phyloP scores from a whole-genome alignment of 64 coral and sea anemone species.

The Cladopsammia gracilis region DNA sequence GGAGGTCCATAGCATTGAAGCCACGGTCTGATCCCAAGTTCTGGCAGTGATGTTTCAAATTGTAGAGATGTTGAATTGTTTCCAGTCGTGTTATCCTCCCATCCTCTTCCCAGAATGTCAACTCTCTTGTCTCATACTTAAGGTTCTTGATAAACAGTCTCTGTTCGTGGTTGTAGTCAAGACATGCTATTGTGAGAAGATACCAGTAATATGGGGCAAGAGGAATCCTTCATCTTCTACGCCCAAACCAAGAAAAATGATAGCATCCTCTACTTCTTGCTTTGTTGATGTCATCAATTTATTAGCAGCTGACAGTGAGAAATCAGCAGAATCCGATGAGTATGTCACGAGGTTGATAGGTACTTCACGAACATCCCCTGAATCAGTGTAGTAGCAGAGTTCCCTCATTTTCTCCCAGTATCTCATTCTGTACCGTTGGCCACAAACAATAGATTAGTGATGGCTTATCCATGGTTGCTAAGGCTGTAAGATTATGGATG shows the following conservation, averaged over 20 bases:
- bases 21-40: constrained; percentile 37
- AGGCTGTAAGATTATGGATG: constrained; percentile 70
- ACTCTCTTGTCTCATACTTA: constrained; percentile 35
- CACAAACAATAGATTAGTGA: no score
- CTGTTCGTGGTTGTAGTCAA: constrained; percentile 39
- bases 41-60: constrained; percentile 48
- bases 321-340: constrained; percentile 49
- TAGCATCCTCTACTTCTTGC: background rate
- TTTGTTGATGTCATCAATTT: background rate
- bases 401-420: constrained; percentile 36
- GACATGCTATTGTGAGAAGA: constrained; percentile 15
- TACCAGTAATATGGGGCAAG: constrained; percentile 39
- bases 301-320: constrained; percentile 21
- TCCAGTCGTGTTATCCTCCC: background rate
- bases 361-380: constrained; percentile 5
- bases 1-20: constrained; percentile 49
- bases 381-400: constrained; percentile 20
- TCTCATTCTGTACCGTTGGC: constrained; percentile 60
- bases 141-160: constrained; percentile 28
- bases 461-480: constrained; percentile 34
- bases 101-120: constrained; percentile 47
- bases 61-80: constrained; percentile 19
- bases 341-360: constrained; percentile 32
- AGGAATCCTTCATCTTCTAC: constrained; percentile 19
- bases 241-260: constrained; percentile 4